Base-by-base conservation (phyloP, 2,113 vertebrate species). In the Paramisgurnus dabryanus region DNA sequence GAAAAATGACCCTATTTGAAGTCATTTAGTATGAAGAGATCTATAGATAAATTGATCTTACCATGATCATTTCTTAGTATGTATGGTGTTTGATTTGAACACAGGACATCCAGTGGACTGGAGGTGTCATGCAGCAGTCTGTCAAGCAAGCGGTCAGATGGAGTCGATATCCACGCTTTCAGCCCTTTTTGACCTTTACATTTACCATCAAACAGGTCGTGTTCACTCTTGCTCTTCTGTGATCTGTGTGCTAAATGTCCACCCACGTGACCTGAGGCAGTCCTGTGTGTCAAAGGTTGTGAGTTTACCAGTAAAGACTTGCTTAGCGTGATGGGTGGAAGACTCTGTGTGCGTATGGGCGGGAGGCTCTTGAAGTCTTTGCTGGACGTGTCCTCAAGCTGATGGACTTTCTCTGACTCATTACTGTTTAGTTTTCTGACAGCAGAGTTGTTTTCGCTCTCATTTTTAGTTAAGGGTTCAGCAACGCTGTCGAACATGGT, bases 151-250 rank as follows among this genome's bases (percentile, higher is more conserved):
- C 93, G 94, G 64, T 92, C 91, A 66, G 93, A 86, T 71, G 92
- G 86, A 68, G 85, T 85, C 39, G 85, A 81, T 5, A 91, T 86
- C 90, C 91, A 95, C 9, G 88, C 84, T 86, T 92, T 93, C 78
- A 87, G 91, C 47, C 89, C 84, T 39, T 72, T n/a, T 45, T 90
- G 91, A 73, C 85, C 89, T 40, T 88, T 92, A 50, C 79, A 86
- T 84, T 87, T 92, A 82, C 87, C 88, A 83, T 91, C 90, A 86
- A 93, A 88, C 66, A 95, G 88, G 71, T 92, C 92, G 58, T 95
- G 93, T 78, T 95, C 94, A 39, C 93, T 95, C 80, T 85, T 91
- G 78, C 93, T 93, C 76, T 95, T 95, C 86, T 93, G 94, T 78
- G 95, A 94, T 50, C 81, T 84, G 47, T 90, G 89, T 64, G 91